A percentile compares a stretch with the other conserved stretches of the same genome.
These are phyloP conservation scores for Trogon melanurus DNA, from an alignment of 2,113 vertebrate genomes.

Conservation along the genomic window DNA sequence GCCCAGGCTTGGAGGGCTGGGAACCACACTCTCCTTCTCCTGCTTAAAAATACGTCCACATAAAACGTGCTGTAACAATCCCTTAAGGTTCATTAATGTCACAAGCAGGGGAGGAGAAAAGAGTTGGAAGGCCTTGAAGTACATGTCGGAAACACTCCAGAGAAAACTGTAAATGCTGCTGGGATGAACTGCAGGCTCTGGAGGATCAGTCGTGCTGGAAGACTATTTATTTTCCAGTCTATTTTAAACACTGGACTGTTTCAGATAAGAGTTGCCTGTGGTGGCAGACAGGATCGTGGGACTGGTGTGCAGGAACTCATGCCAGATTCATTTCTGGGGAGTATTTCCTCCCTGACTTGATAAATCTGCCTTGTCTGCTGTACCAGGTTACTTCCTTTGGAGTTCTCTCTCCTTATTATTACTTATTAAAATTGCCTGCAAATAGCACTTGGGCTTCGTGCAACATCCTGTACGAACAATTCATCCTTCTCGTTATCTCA, in stretches of 20 bases:
- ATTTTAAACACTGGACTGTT: slow-evolving; percentile 78
- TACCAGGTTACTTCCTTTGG: slow-evolving; percentile 77
- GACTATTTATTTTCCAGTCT: slow-evolving; percentile 78
- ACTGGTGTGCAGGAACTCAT: slow-evolving; percentile 72
- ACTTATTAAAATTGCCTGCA: slow-evolving; percentile 77
- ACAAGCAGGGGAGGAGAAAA: slow-evolving; percentile 60
- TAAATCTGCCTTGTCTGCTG: slow-evolving; percentile 74
- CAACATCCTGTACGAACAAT: slow-evolving; percentile 76
- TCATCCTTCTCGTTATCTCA: slow-evolving; percentile 73
- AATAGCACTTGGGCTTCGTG: slow-evolving; percentile 63
- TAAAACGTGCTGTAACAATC: slow-evolving; percentile 55
- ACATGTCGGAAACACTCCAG: slow-evolving; percentile 75
- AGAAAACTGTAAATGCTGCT: slow-evolving; percentile 76
- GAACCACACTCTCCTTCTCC: not conserved
- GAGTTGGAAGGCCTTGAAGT: slow-evolving; percentile 71
- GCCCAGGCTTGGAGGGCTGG: not conserved
- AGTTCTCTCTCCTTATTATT: slow-evolving; percentile 69
- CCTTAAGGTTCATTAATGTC: slow-evolving; percentile 71
- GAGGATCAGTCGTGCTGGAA: slow-evolving; percentile 70
- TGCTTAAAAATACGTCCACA: slow-evolving; percentile 54
- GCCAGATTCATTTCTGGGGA: slow-evolving; percentile 80
- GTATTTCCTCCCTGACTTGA: slow-evolving; percentile 77
- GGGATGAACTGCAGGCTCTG: slow-evolving; percentile 76
- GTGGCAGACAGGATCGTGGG: slow-evolving; percentile 80
- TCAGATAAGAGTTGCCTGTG: slow-evolving; percentile 78